Evolutionary conservation across 2,797 vertebrate species (phyloP).

Genomic region (Cephalopachus bancanus): DNA sequence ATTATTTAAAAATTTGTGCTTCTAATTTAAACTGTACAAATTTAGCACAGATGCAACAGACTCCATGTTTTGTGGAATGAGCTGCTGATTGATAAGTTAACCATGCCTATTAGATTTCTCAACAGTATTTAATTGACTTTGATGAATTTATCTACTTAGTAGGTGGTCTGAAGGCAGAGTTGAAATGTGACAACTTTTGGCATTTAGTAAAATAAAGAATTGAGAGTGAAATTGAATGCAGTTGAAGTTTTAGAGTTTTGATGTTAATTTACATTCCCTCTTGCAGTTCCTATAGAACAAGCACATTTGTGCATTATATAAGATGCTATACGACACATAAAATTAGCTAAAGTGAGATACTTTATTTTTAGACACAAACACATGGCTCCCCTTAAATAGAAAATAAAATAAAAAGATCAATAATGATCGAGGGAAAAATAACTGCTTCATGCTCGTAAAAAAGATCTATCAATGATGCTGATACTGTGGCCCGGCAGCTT

Average conservation of each 20-base stretch:
- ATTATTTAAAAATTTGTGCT: not conserved
- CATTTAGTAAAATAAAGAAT: not conserved
- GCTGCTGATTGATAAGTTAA: not conserved
- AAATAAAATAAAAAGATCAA: not conserved
- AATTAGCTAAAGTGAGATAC: not conserved
- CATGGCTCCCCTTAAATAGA: not conserved
- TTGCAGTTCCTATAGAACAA: not conserved
- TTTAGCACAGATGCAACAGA: not conserved
- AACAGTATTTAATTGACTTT: not conserved
- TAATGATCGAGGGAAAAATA: not conserved
- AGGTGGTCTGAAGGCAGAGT: not conserved
- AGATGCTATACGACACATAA: not conserved
- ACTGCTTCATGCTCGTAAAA: not conserved
- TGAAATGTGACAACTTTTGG: not conserved
- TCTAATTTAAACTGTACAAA: not conserved
- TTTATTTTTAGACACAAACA: conserved; percentile 46
- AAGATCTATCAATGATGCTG: not conserved
- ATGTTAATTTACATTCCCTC: not conserved
- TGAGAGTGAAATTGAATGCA: not conserved
- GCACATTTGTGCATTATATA: not conserved
- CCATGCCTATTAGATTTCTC: not conserved
- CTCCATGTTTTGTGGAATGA: not conserved
- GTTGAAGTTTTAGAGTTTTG: not conserved
- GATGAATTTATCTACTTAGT: not conserved
- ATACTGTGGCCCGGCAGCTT: not conserved